phyloP scores from a whole-genome alignment of 2,797 vertebrate genomes.

The Muraenolepis orangiensis region DNA sequence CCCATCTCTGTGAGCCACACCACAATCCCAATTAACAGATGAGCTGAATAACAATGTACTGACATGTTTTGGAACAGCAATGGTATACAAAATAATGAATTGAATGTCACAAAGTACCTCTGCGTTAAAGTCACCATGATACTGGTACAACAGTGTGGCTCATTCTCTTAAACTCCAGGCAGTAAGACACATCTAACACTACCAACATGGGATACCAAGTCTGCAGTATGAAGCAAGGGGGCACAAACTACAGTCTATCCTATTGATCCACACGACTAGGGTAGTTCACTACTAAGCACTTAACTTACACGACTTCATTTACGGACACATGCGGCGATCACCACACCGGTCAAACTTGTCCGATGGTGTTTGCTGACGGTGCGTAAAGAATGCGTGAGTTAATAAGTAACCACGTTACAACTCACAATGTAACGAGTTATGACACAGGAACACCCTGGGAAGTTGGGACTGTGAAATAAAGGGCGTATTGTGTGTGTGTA shows the following conservation, averaged over 20 bases:
- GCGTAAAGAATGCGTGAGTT: constrained; percentile 49
- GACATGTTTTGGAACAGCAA: neutral
- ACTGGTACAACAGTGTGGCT: neutral
- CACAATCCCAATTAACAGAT: neutral
- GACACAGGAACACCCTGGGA: too few relatives aligned
- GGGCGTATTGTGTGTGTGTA: too few relatives aligned
- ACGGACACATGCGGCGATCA: constrained; percentile 61
- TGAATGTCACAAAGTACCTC: neutral
- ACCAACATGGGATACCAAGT: constrained; percentile 36
- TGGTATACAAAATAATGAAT: neutral
- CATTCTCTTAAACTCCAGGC: neutral
- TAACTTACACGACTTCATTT: constrained; percentile 65
- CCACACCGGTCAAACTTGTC: constrained; percentile 58
- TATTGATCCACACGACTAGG: constrained; percentile 25
- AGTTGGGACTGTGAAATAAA: neutral
- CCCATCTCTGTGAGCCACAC: neutral
- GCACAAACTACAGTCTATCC: constrained; percentile 15
- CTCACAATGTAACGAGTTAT: neutral
- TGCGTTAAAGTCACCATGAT: neutral
- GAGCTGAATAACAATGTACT: too few relatives aligned
- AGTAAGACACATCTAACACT: neutral
- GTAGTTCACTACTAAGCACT: constrained; percentile 35
- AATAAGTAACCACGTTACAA: constrained; percentile 44
- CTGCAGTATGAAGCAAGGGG: neutral
- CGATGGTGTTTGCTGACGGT: constrained; percentile 49